Base-by-base conservation (phyloP, 2,113 vertebrate genomes). In the Acinonyx jubatus region DNA sequence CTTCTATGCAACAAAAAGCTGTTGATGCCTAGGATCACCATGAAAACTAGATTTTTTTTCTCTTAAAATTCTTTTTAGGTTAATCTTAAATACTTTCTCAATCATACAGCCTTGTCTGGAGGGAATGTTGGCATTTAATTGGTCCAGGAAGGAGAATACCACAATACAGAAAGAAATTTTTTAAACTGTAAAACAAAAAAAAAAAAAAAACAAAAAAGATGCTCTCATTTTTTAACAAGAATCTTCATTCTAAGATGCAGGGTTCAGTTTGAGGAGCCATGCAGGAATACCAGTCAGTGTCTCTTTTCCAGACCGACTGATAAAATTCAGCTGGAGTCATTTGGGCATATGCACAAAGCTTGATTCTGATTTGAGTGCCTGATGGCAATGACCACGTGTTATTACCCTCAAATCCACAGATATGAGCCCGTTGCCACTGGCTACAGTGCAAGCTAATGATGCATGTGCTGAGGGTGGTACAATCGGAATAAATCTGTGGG, bases 381-480 rank as follows among this genome's bases (percentile, higher is more conserved):
- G 19, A 80, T 1, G 13, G 13, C 36, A 48, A 25, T 0, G 2
- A 61, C 10, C 52, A 18, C 0, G 0, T 13, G 10, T 29, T 33
- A 11, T 21, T 1, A 27, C 31, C 25, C 19, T 63, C 25, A 13
- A 27, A 11, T 68, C 57, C 19, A 15, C 12, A 88, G 57, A 55
- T 33, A 48, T 4, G 16, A 41, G 41, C 57, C 6, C 3, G 4
- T 1, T n/a, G 23, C n/a, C 45, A 0, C 0, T 19, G 52, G n/a
- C 29, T 83, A 5, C 5, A 48, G 16, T 0, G 9, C 12, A 65
- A 65, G 38, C 15, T 27, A 48, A 27, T n/a, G 27, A 29, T 1
- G 4, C 27, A 2, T 4, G 0, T 4, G 6, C 52, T 10, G 41
- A 66, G 7, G 6, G 0, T 13, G 13, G 10, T 12, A 57, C 65